A percentile compares a stretch with the other conserved stretches of the same genome.
Conservation (phyloP, 2,113 vertebrate genomes). For the Phasianus colchicus region DNA sequence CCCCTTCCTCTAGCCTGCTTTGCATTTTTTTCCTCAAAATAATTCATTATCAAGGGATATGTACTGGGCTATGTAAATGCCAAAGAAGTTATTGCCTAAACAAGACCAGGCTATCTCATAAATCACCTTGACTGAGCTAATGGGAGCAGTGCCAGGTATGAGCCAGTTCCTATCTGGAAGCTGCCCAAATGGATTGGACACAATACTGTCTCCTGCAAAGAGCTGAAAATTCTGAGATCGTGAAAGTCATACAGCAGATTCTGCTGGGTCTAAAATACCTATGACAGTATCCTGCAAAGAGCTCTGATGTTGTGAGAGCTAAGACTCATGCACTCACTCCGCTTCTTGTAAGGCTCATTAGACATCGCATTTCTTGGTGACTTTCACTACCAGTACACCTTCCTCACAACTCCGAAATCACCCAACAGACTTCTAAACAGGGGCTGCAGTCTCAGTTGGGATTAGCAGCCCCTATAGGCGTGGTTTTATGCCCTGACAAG, state of each 20-base stretch:
- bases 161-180: constrained; percentile 27
- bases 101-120: background rate
- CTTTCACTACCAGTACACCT: background rate
- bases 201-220: background rate
- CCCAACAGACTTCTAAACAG: background rate
- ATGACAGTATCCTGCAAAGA: background rate
- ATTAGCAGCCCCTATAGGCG: background rate
- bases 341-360: background rate
- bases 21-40: background rate
- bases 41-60: background rate
- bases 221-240: background rate
- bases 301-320: background rate
- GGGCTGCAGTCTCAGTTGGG: background rate
- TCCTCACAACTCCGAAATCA: background rate
- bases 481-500: background rate
- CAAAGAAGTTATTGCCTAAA: background rate
- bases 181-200: constrained; percentile 34
- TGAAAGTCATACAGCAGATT: constrained; percentile 27
- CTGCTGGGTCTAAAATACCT: background rate
- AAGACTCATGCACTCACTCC: background rate
- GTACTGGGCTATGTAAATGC: background rate
- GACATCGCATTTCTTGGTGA: background rate
- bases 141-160: background rate
- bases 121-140: constrained; percentile 21
- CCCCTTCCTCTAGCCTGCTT: background rate